Percentiles rank a stretch among this genome's conserved stretches.
Evolutionary conservation across 2,113 vertebrate species (phyloP).

Genomic region (Symphodus melops): DNA sequence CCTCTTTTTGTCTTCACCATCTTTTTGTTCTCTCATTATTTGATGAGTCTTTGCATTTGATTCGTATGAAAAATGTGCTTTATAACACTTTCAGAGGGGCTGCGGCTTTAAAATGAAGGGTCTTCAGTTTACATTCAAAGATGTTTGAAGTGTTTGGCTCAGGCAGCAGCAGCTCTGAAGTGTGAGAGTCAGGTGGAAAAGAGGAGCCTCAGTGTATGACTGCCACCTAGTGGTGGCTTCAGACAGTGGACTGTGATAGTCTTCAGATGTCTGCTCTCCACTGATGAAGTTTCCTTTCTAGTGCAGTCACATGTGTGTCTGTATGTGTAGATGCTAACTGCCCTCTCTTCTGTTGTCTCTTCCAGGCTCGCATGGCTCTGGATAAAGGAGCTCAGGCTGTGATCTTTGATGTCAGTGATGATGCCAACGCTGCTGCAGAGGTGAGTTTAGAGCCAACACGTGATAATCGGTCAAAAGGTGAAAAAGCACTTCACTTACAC

Average conservation of each 20-base stretch:
- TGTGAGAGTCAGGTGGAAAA: constrained; percentile 36
- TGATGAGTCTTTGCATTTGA: no score
- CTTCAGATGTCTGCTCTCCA: no score
- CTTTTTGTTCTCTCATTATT: no score
- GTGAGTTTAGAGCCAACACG: constrained; percentile 75
- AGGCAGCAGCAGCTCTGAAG: neutral
- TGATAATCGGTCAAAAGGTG: no score
- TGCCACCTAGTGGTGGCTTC: constrained; percentile 69
- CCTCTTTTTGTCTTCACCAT: no score
- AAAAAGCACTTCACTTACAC: no score
- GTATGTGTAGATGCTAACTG: neutral
- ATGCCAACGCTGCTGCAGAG: constrained; percentile 89
- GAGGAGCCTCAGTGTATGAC: constrained; percentile 33
- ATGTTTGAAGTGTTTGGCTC: neutral
- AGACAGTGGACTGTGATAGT: neutral
- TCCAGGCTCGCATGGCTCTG: constrained; percentile 92
- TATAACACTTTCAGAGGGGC: no score
- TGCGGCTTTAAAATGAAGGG: no score
- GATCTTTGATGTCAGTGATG: constrained; percentile 95
- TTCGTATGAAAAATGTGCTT: no score
- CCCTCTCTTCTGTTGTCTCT: constrained; percentile 22
- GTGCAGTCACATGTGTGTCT: neutral
- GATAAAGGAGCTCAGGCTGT: constrained; percentile 94
- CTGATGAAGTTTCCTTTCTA: no score
- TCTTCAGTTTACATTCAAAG: no score